Base-by-base conservation (phyloP, 37 sponge, comb jelly and placozoan species). In the Halichondria panicea region DNA sequence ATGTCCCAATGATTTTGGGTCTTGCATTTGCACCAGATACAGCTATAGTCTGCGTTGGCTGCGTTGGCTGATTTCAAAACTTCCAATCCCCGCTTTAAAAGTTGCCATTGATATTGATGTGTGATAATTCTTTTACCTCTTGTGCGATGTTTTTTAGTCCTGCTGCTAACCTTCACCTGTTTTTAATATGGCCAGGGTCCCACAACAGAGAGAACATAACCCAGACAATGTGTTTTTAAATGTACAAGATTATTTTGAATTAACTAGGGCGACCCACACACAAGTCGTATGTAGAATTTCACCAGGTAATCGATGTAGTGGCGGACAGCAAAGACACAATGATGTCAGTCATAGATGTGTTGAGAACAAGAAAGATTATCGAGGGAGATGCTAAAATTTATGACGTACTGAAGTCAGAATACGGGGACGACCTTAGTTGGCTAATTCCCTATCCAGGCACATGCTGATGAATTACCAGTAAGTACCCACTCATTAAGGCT, bases 381-480 rank as follows among this genome's bases (percentile, higher is more conserved):
- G n/a, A n/a, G n/a, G 75, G 75, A 6, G 75, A 74, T 58, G 61
- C 41, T 12, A 74, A 74, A 58, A 24, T 58, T 22, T 74, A 58
- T 58, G 61, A 56, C 19, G 59, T 31, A n/a, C n/a, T n/a, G n/a
- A n/a, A n/a, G n/a, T n/a, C n/a, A n/a, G n/a, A n/a, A 57, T 74
- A 74, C 37, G 75, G 75, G 7, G 43, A 74, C 24, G 75, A 74
- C 34, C 6, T 74, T 25, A 58, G n/a, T 13, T 58, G 61, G 59
- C 24, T 74, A 2, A 56, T 74, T 36, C 59, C 61, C 19, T 74
- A 58, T 30, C 75, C 75, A n/a, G 61, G 61, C 75, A 74, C 44
- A 48, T 74, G 43, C 75, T 74, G 1, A 74, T 56, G 57, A 74
- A 74, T 32, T 74, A 74, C 41, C 75, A n/a, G n/a, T n/a, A n/a